phyloP scores from a whole-genome alignment of 2,888 invertebrate species.

The Folsomia candida region DNA sequence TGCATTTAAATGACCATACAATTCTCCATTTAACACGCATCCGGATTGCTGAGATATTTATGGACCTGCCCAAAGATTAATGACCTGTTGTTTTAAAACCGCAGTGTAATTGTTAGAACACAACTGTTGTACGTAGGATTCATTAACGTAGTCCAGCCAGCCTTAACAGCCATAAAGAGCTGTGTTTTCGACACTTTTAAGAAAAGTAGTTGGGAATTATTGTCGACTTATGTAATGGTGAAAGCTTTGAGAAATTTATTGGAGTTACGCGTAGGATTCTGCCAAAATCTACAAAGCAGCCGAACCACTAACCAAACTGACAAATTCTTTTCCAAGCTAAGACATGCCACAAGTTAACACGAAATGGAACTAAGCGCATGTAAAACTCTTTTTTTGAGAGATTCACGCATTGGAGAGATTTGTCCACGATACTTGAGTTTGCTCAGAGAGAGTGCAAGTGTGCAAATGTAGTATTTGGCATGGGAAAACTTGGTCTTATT shows the following conservation, averaged over 20 bases:
- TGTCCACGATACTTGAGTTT: not conserved
- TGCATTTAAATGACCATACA: no score
- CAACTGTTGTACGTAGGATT: no score
- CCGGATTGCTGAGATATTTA: no score
- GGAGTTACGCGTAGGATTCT: conserved; percentile 23
- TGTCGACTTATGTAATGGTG: conserved; percentile 31
- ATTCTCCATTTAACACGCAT: no score
- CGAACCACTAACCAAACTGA: not conserved
- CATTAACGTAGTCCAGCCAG: no score
- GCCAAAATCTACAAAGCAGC: conserved; percentile 15
- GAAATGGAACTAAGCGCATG: not conserved
- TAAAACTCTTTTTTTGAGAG: not conserved
- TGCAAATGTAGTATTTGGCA: no score
- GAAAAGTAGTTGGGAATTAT: conserved; percentile 24
- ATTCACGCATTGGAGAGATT: not conserved
- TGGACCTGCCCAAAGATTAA: no score
- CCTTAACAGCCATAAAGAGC: conserved; percentile 8
- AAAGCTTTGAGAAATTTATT: conserved; percentile 42
- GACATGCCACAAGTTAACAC: not conserved
- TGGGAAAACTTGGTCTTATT: no score
- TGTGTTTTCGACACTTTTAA: not conserved
- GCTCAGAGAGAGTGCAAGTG: no score
- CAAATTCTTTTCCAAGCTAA: not conserved
- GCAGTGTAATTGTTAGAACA: no score
- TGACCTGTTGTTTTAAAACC: no score